Base-by-base conservation (phyloP, 2,888 invertebrate genomes). In the Synergus umbraculus region DNA sequence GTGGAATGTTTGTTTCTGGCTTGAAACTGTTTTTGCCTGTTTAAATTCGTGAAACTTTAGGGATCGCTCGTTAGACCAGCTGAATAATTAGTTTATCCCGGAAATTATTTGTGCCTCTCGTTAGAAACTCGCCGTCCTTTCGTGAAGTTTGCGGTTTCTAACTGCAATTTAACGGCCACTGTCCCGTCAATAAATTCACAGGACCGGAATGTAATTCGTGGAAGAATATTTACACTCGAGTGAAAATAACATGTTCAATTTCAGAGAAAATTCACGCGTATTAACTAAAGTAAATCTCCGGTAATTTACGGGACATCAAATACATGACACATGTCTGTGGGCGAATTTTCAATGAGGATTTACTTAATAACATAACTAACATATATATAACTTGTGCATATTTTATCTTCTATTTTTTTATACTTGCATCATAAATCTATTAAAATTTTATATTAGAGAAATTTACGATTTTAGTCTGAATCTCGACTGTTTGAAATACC, bases 71-170 rank as follows among this genome's bases (percentile, higher is more conserved):
- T 69, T 69, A 69, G 49, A 49, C 46, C 13, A 69, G 29, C 15
- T 49, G 69, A 69, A 69, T 69, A 69, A 69, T 69, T 29, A 69
- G 49, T 69, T 69, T 69, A 69, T 69, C 44, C 46, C n/a, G 8
- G 22, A 15, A 54, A 69, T 69, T 69, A 69, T 69, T 69, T 49
- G 29, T 49, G 69, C 49, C 69, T 46, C 22, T 29, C 29, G 49
- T 15, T 13, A 49, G 46, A 69, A 69, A 69, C 49, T 69, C n/a
- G n/a, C 29, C 29, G 69, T 44, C 46, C 29, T 49, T 69, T 7
- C 49, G 18, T 46, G 15, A 29, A 69, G 69, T 69, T 69, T 69
- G 69, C 29, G 69, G 69, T 69, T 67, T 69, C 69, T 69, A 18
- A 69, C 49, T 7, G 49, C 49, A 22, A 29, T 69, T 69, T 49